Evolutionary conservation across 2,113 vertebrate species (phyloP).

Genomic region (Gobio gobio): DNA sequence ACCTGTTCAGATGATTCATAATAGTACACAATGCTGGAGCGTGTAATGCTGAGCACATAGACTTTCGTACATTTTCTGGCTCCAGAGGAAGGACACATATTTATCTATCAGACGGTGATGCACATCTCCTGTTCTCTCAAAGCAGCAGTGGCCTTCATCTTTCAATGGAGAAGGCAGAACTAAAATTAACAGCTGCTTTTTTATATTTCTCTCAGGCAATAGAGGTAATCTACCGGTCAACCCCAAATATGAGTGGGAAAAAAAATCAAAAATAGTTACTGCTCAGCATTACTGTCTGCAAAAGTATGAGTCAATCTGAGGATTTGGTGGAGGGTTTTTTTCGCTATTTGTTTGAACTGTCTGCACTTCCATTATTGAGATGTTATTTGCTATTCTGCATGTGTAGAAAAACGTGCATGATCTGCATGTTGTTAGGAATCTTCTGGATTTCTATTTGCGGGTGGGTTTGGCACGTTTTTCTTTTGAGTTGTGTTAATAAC

Average conservation of each 20-base stretch:
- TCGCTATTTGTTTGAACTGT: neutral
- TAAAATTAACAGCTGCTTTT: constrained; percentile 23
- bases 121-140: constrained; percentile 31
- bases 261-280: neutral
- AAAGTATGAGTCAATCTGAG: neutral
- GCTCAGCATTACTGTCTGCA: constrained; percentile 10
- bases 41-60: constrained; percentile 18
- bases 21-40: neutral
- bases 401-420: neutral
- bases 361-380: neutral
- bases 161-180: constrained; percentile 37
- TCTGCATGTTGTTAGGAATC: too few species aligned
- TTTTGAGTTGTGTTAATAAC: too few species aligned
- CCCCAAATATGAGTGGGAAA: neutral
- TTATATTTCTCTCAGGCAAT: constrained; percentile 15
- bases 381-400: neutral
- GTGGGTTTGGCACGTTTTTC: too few species aligned
- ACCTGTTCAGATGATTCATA: constrained; percentile 25
- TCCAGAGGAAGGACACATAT: constrained; percentile 1
- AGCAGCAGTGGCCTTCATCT: constrained; percentile 44
- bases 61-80: neutral
- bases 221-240: constrained; percentile 34
- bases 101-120: constrained; percentile 42
- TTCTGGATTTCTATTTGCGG: too few species aligned
- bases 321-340: neutral